These are phyloP conservation scores for Lasius fuliginosus DNA, from an alignment of 2,888 invertebrate species.

Conservation along the genomic window DNA sequence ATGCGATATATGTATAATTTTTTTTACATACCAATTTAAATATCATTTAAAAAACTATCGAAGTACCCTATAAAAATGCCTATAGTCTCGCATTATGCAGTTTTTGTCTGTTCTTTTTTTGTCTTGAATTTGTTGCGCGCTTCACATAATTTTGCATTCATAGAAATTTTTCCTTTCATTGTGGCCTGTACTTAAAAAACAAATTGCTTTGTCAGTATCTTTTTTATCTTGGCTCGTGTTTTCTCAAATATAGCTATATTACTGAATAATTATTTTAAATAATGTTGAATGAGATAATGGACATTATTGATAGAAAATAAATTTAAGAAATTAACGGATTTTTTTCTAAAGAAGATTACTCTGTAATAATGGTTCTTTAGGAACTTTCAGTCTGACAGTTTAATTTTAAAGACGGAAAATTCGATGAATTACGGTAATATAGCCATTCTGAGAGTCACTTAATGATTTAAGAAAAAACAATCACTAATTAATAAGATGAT, in stretches of 20 bases:
- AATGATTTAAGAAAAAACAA: not conserved
- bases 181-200: not conserved
- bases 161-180: not conserved
- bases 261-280: not conserved
- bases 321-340: not conserved
- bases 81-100: not conserved
- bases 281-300: not conserved
- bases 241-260: not conserved
- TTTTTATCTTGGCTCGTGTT: not conserved
- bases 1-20: not conserved
- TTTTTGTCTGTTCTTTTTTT: not conserved
- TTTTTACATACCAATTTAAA: not conserved
- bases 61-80: not conserved
- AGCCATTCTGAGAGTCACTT: not conserved
- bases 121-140: not conserved
- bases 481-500: slow-evolving; percentile 17
- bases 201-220: not conserved
- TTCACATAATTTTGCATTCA: not conserved
- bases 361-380: not conserved
- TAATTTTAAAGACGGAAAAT: not conserved
- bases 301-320: not conserved
- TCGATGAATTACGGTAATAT: not conserved
- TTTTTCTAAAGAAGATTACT: not conserved
- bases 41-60: not conserved
- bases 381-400: not conserved